These are phyloP conservation scores for Tenebrio molitor DNA, from an alignment of 1,140 invertebrate genomes.

Conservation along the genomic window DNA sequence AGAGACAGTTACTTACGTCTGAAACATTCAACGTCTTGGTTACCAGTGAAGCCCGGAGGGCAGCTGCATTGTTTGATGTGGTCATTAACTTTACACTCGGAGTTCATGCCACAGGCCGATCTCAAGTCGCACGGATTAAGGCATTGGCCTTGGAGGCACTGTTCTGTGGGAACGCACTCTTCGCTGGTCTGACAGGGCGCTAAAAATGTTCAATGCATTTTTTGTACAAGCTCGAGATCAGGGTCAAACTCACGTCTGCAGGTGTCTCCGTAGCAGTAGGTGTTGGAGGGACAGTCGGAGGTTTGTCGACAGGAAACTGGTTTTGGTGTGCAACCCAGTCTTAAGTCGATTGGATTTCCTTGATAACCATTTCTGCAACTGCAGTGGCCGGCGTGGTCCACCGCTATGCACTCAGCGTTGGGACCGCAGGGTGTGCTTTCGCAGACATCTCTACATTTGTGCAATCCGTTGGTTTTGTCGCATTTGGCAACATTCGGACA, in stretches of 20 bases:
- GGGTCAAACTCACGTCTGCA: slow-evolving; percentile 80
- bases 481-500: slow-evolving; percentile 85
- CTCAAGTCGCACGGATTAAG: slow-evolving; percentile 84
- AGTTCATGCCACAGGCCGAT: slow-evolving; percentile 89
- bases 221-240: background rate
- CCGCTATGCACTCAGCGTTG: slow-evolving; percentile 85
- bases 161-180: slow-evolving; percentile 83
- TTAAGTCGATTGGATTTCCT: slow-evolving; percentile 78
- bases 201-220: slow-evolving; percentile 65
- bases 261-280: slow-evolving; percentile 84
- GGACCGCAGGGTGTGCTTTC: slow-evolving; percentile 80
- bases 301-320: slow-evolving; percentile 79
- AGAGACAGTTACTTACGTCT: slow-evolving; percentile 74
- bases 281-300: slow-evolving; percentile 80
- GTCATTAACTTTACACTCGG: slow-evolving; percentile 81
- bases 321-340: slow-evolving; percentile 82
- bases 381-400: slow-evolving; percentile 81
- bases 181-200: slow-evolving; percentile 84
- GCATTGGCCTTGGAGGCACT: slow-evolving; percentile 88
- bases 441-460: slow-evolving; percentile 75
- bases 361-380: slow-evolving; percentile 83
- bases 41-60: slow-evolving; percentile 88
- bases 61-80: slow-evolving; percentile 87
- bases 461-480: slow-evolving; percentile 60
- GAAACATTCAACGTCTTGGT: slow-evolving; percentile 86